These are phyloP conservation scores for Colossoma macropomum DNA, from an alignment of 2,113 vertebrate species.

Conservation along the genomic window DNA sequence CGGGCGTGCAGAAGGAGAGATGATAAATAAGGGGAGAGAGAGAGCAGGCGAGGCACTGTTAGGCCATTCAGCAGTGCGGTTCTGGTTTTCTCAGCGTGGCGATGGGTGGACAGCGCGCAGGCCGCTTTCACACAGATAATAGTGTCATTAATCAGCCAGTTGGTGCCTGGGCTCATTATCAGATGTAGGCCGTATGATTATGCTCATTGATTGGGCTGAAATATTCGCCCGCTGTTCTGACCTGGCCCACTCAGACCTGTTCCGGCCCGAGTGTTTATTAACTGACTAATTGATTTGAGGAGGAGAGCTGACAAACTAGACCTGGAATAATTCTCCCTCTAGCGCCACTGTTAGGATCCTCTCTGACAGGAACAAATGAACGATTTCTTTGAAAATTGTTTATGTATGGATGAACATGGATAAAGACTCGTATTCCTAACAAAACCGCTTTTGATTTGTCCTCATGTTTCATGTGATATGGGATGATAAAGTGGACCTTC, in stretches of 20 bases:
- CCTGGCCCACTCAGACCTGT: conserved; percentile 59
- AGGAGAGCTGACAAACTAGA: conserved; percentile 72
- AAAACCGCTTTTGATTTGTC: conserved; percentile 19
- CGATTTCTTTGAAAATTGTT: not conserved
- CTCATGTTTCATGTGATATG: not conserved
- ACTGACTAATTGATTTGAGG: conserved; percentile 73
- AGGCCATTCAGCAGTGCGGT: not conserved
- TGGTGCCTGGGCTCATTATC: conserved; percentile 57
- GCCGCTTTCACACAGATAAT: conserved; percentile 68
- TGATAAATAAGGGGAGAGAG: not conserved
- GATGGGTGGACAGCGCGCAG: conserved; percentile 43
- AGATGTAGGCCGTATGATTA: conserved; percentile 73
- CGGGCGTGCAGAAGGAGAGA: not conserved
- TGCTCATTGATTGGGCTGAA: conserved; percentile 74
- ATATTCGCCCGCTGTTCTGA: conserved; percentile 58
- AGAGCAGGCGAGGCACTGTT: conserved; percentile 4
- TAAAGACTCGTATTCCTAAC: conserved; percentile 7
- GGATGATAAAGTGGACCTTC: not conserved
- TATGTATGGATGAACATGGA: not conserved
- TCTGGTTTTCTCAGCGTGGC: conserved; percentile 23
- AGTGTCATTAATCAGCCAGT: conserved; percentile 75
- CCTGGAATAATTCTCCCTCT: conserved; percentile 46
- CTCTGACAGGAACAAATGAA: not conserved
- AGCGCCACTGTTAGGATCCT: not conserved
- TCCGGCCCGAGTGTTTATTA: conserved; percentile 63